A percentile compares a stretch with the other conserved stretches of the same genome.
phyloP scores from a whole-genome alignment of 1,140 invertebrate genomes.

The Stratiolaelaps scimitus region DNA sequence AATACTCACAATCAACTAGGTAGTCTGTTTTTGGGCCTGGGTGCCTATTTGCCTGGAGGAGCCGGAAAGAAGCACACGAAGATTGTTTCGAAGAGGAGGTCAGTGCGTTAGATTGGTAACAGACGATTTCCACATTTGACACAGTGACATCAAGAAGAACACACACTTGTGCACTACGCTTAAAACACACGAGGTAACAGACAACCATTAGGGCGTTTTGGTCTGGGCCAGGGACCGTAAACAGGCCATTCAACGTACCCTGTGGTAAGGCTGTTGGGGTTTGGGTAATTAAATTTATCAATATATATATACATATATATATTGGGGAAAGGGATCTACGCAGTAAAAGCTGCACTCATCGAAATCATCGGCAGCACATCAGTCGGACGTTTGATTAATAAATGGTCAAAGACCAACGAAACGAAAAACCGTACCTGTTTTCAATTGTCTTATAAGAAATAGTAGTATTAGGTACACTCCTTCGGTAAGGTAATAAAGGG shows the following conservation, averaged over 20 bases:
- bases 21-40: conserved; percentile 11
- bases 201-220: conserved; percentile 26
- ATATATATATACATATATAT: too few relatives aligned
- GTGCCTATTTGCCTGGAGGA: conserved; percentile 3
- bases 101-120: conserved; percentile 14
- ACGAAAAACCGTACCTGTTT: too few relatives aligned
- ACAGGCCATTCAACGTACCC: conserved; percentile 5
- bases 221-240: conserved; percentile 20
- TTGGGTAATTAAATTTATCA: neutral
- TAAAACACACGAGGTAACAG: conserved; percentile 1
- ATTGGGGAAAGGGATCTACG: too few relatives aligned
- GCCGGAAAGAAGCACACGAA: neutral
- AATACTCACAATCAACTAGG: conserved; percentile 13
- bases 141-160: neutral
- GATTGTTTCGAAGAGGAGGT: conserved; percentile 24
- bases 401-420: too few relatives aligned
- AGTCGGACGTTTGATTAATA: too few relatives aligned
- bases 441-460: too few relatives aligned
- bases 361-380: too few relatives aligned
- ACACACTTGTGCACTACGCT: conserved; percentile 1
- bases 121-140: neutral
- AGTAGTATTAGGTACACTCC: too few relatives aligned
- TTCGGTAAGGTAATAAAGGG: too few relatives aligned
- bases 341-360: too few relatives aligned
- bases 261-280: conserved; percentile 4